Base-by-base conservation (phyloP, 2,113 vertebrate species). In the Ascaphus truei region DNA sequence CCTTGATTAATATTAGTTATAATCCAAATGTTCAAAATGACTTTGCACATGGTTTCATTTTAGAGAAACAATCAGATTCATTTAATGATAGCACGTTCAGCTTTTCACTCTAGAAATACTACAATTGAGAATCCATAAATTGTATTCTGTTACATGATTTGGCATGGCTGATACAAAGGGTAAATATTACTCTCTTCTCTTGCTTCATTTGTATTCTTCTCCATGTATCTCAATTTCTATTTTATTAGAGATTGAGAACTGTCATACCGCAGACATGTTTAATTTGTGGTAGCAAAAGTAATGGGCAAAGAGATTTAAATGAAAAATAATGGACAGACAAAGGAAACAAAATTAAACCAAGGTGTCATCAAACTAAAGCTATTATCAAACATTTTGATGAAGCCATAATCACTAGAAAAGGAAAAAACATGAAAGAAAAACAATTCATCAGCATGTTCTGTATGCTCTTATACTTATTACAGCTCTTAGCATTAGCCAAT, bases 1-100 rank as follows among this genome's bases (percentile, higher is more conserved):
- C 58, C 62, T 18, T 78, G 56, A 81, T 74, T 77, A 73, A 80
- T 82, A 76, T 77, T 73, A 61, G 73, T 72, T 79, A 76, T 79
- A 75, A 82, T 71, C 59, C 77, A 78, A 80, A 41, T 55, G 45
- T 73, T 81, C 52, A 80, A 33, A 76, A 69, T 80, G 2, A 79
- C 57, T 83, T 78, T 9, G 50, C 76, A 71, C 43, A 53, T 78
- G 52, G 0, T 78, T 81, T 76, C 65, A 81, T 71, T 67, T 82
- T 78, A 83, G 62, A 71, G 20, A 74, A 62, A 67, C 52, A 74
- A 79, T 77, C 37, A 74, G 73, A 75, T 76, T 45, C 39, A 77
- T 79, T 10, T 47, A 76, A 75, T 67, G n/a, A n/a, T n/a, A n/a
- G n/a, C n/a, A n/a, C n/a, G n/a, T 27, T 4, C 9, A 43, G 29